Evolutionary conservation across 2,888 invertebrate genomes (phyloP).

Genomic region (Drosophila neotestacea): DNA sequence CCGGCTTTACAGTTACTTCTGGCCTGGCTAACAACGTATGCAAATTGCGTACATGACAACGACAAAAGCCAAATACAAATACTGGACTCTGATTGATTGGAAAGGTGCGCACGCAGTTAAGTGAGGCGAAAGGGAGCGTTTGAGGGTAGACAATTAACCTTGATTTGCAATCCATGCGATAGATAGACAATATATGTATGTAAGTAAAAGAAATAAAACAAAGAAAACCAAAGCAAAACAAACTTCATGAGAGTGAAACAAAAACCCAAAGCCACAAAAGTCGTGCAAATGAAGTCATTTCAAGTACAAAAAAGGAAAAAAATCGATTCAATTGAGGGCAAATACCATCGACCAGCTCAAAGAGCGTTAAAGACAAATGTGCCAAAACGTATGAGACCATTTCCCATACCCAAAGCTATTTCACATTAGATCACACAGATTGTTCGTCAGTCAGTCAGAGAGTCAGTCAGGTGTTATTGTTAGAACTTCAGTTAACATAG

Average conservation of each 20-base stretch:
- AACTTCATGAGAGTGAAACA: conserved; percentile 5
- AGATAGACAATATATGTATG: conserved; percentile 19
- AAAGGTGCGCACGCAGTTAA: conserved; percentile 57
- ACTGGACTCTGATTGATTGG: conserved; percentile 55
- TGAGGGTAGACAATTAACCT: conserved; percentile 41
- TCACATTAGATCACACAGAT: conserved; percentile 7
- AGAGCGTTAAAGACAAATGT: conserved; percentile 33
- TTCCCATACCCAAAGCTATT: background rate
- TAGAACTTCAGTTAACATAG: conserved; percentile 29
- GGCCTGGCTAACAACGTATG: conserved; percentile 48
- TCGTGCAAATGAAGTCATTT: conserved; percentile 78
- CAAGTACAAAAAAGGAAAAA: conserved; percentile 41
- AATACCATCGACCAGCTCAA: conserved; percentile 29
- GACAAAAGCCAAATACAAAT: conserved; percentile 36
- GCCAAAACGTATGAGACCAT: conserved; percentile 30
- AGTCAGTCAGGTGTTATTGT: conserved; percentile 25
- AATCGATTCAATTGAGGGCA: conserved; percentile 62
- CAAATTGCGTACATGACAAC: conserved; percentile 68
- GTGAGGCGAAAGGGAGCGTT: background rate
- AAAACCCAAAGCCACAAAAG: conserved; percentile 38
- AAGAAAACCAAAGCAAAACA: conserved; percentile 27
- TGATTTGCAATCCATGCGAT: conserved; percentile 55
- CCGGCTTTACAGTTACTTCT: conserved; percentile 50
- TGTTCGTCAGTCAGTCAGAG: background rate
- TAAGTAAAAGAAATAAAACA: conserved; percentile 16